Base-by-base conservation (phyloP, 2,888 invertebrate species). In the Pterostichus madidus region DNA sequence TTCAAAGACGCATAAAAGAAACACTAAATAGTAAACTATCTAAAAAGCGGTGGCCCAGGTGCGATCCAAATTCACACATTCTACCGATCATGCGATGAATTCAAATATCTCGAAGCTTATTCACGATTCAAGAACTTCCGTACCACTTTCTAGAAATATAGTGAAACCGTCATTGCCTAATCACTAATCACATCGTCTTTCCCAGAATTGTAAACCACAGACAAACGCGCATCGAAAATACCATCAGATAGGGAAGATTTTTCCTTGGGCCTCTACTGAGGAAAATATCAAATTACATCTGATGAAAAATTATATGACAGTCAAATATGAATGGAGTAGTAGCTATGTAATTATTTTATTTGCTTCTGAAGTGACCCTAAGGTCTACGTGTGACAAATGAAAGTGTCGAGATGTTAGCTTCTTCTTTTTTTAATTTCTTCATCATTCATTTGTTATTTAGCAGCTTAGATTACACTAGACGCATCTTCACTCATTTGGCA, bases 51-150 rank as follows among this genome's bases (percentile, higher is more conserved):
- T 35, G 5, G 35, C 49, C 32, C 64, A 64, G 64, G 64, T 64
- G 64, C 35, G 64, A 64, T 64, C 64, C 64, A 64, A 64, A 64
- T 64, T 64, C 64, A 64, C 64, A 64, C 35, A 64, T 35, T 64
- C n/a, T n/a, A n/a, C n/a, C 49, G 3, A 64, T 35, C 32, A 24
- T 44, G 68, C 73, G 44, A 17, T 46, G 73, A 73, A 73, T 73
- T 73, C 73, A 17, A 73, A 73, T 73, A 35, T 44, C 49, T 39
- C 15, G 32, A 15, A 35, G 59, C 59, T 77, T 53, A 77, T 77
- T 77, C 77, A 77, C 77, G 77, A 77, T 17, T 10, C 35, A 53
- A 77, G 77, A 77, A 77, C 77, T 77, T 77, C 77, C 77, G 77
- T 77, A 77, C 31, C 39, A 77, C 77, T 77, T 77, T 77, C 77